Evolutionary conservation across 2,113 vertebrate species (phyloP).

Genomic region (Mormoops blainvillei): DNA sequence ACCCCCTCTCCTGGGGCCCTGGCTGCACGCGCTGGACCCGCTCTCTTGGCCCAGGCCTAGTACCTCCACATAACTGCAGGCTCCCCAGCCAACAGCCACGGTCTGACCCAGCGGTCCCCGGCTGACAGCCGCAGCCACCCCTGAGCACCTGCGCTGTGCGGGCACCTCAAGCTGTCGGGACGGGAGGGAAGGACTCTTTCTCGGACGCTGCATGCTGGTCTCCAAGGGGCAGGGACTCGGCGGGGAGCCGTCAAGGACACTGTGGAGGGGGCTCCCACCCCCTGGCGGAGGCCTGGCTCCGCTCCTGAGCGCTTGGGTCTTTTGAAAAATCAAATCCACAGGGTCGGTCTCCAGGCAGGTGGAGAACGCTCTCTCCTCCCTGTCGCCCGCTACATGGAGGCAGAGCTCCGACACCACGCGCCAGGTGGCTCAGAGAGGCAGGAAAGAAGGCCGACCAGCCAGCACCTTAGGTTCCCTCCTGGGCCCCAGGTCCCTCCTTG

Average conservation of each 20-base stretch:
- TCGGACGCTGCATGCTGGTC: neutral
- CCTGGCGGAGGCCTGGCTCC: neutral
- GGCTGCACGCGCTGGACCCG: neutral
- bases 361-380: neutral
- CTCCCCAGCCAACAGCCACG: neutral
- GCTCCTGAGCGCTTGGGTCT: neutral
- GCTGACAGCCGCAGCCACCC: neutral
- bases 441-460: neutral
- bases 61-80: too few relatives aligned
- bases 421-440: neutral
- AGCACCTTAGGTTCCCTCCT: neutral
- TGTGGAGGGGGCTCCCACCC: rapidly evolving
- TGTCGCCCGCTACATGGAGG: neutral
- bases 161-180: neutral
- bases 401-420: neutral
- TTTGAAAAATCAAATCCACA: neutral
- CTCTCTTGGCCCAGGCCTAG: neutral
- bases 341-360: neutral
- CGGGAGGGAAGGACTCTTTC: neutral
- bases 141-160: neutral
- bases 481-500: neutral
- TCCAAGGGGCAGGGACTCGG: neutral
- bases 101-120: too few relatives aligned
- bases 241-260: neutral
- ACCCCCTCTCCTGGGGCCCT: neutral